A percentile compares a stretch with the other conserved stretches of the same genome.
Conservation (phyloP, 2,888 invertebrate species). For the Drosophila pseudotakahashii region DNA sequence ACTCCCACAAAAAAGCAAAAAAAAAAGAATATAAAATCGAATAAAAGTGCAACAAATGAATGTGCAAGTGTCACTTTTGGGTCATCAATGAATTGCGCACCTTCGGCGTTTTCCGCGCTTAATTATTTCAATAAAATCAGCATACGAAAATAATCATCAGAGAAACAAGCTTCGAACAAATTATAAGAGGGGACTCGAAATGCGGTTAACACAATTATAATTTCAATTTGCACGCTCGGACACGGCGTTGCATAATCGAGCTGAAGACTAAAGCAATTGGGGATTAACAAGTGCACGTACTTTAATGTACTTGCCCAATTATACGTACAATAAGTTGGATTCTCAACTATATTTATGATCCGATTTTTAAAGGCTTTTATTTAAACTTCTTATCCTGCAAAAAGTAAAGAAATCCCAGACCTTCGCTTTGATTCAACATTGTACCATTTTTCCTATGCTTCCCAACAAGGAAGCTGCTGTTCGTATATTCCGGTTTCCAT, state of each 20-base stretch:
- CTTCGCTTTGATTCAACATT: constrained; percentile 31
- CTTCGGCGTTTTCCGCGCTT: constrained; percentile 55
- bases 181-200: constrained; percentile 26
- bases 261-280: neutral
- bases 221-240: constrained; percentile 33
- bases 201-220: constrained; percentile 43
- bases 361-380: too few relatives aligned
- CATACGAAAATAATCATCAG: constrained; percentile 40
- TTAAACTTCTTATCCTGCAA: neutral
- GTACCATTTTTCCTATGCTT: constrained; percentile 8
- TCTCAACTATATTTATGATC: too few relatives aligned
- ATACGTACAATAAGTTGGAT: too few relatives aligned
- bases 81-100: constrained; percentile 63
- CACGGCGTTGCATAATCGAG: neutral
- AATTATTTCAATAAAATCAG: constrained; percentile 71
- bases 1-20: neutral
- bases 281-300: neutral
- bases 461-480: constrained; percentile 18
- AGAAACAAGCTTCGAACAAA: constrained; percentile 12
- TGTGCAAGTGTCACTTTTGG: constrained; percentile 50
- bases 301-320: neutral
- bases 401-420: neutral
- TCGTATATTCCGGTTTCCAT: constrained; percentile 26
- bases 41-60: constrained; percentile 41
- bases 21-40: constrained; percentile 18